Evolutionary conservation across 2,888 invertebrate genomes (phyloP), one percentile per base, ranked within the genome.

Genomic region (Tipula lateralis): DNA sequence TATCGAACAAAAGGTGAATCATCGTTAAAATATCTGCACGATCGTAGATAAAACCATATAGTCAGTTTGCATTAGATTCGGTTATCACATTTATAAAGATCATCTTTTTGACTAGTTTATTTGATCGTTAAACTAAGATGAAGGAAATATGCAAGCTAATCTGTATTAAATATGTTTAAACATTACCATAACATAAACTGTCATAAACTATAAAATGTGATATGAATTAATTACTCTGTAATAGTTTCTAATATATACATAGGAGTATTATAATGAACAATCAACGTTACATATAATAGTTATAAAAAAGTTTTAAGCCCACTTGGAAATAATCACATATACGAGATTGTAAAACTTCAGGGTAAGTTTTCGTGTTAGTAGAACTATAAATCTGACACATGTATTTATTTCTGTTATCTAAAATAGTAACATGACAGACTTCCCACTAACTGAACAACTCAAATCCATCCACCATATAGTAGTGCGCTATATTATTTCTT

Each of bases 391-490:
- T 66, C 24, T 66, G 66, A 66, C 66, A 66, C n/a, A n/a, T n/a
- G n/a, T 9, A 3, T 66, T 66, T 24, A 66, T 24, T 66, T 66
- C 24, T 66, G 24, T 24, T 66, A 66, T 66, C 24, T 66, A 66
- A 66, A 66, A 66, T 24, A 66, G 24, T 66, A 66, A 66, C 66
- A 66, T 66, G 66, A 66, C 66, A 66, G 66, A 24, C 66, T 66
- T 66, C 66, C 66, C 66, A 66, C 66, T 24, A 24, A 24, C 9
- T 9, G 12, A 66, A 66, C 19, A 66, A 66, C 6, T 7, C 16
- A 16, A 16, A 50, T 50, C 44, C 6, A 66, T 66, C 66, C 24
- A 24, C 24, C 66, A 2, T 24, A 24, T 66, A 66, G n/a, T n/a
- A n/a, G 66, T 66, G 66, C 66, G 24, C 66, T 66, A 66, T 24